Evolutionary conservation across 2,113 vertebrate species (phyloP), one percentile per base, ranked within the genome.

Genomic region (Dasypus novemcinctus): DNA sequence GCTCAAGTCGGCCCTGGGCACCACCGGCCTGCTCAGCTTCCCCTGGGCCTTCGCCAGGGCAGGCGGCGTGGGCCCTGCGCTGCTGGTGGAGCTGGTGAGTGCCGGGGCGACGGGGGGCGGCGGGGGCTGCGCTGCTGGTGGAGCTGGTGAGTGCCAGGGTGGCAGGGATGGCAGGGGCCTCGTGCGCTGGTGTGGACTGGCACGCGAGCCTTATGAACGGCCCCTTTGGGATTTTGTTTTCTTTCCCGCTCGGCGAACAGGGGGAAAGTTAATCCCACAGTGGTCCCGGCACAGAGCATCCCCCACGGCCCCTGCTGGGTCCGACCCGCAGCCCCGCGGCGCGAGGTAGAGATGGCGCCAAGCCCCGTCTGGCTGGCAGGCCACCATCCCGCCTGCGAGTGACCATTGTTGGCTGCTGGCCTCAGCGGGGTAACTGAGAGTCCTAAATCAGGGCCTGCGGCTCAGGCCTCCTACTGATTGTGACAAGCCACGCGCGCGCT

Each of bases 1-100:
- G 98, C 98, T 99, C 43, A 99, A 99, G 20, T 99, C 99, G 0
- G 99, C 99, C 0, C 98, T 99, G 96, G 99, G 99, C 5, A 99
- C 94, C 4, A 27, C 99, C 0, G 99, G 99, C 17, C 98, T 99
- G 43, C 99, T 99, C 59, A 99, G 98, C 97, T 99, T 99, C 91
- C 99, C 99, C 61, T 99, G 99, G 99, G 99, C 99, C 46, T 99
- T 99, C 97, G 97, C 98, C 94, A 98, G 98, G 97, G 99, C 99
- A 0, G 99, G 99, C 1, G 99, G 99, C 0, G 93, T 99, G 84
- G 93, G 87, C 49, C 98, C 98, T 0, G 99, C 99, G 2, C 95
- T 99, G 59, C 97, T 98, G 2, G 98, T 99, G 97, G 99, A 99
- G 97, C 97, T 99, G 99, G 99, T 99, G 97, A 98, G 99, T 97